A percentile compares a stretch with the other conserved stretches of the same genome.
These are phyloP conservation scores for Ophraella communa DNA, from an alignment of 2,888 invertebrate genomes.

Conservation along the genomic window DNA sequence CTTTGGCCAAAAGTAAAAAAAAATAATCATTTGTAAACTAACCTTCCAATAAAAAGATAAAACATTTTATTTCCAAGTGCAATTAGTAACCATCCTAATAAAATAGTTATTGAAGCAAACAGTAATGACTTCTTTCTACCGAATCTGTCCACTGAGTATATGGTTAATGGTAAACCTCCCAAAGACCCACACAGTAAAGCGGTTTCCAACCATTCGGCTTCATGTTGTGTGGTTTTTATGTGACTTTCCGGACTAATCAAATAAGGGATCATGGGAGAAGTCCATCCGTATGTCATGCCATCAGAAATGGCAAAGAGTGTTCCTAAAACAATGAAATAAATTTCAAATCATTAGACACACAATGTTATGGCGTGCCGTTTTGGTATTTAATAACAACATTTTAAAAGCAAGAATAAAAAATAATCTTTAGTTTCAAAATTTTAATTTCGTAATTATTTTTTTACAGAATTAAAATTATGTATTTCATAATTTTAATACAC, in stretches of 20 bases:
- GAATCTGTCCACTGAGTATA: conserved; percentile 52
- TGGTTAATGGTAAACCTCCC: conserved; percentile 53
- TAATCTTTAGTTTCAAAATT: no score
- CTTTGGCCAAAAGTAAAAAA: no score
- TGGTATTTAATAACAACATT: no score
- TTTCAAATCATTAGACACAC: no score
- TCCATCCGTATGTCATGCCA: conserved; percentile 59
- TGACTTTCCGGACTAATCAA: conserved; percentile 48
- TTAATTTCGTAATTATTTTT: no score
- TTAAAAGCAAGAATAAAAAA: no score
- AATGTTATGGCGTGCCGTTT: no score
- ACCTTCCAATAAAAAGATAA: conserved; percentile 50
- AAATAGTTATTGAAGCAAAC: conserved; percentile 50
- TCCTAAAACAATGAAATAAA: conserved; percentile 50
- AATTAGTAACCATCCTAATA: conserved; percentile 55
- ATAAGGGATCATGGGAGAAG: conserved; percentile 56
- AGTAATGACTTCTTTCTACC: conserved; percentile 55
- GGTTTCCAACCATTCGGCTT: conserved; percentile 50
- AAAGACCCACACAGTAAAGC: conserved; percentile 47
- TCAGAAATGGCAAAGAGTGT: conserved; percentile 58
- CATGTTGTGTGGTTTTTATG: conserved; percentile 46
- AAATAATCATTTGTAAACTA: not conserved
- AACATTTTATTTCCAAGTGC: conserved; percentile 51
- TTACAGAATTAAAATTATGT: no score
- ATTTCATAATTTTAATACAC: no score